phyloP scores from a whole-genome alignment of 2,113 vertebrate genomes.

The Mirounga angustirostris region DNA sequence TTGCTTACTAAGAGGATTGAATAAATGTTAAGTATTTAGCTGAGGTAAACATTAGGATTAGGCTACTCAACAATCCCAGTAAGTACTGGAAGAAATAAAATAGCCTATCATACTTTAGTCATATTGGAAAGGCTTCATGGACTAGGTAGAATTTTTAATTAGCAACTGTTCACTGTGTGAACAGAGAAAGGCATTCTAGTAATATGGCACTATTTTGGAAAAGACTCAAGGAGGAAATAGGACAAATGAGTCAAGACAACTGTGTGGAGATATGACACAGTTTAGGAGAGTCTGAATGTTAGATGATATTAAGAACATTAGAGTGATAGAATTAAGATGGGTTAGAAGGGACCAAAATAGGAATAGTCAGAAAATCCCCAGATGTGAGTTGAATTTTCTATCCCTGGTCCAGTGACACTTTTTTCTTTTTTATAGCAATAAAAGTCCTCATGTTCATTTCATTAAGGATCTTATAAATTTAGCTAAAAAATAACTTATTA shows the following conservation, averaged over 20 bases:
- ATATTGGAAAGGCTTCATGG: neutral
- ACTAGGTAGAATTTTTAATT: neutral
- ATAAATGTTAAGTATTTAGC: constrained; percentile 51
- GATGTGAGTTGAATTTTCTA: neutral
- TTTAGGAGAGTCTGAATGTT: neutral
- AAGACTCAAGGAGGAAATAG: neutral
- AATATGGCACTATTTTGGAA: neutral
- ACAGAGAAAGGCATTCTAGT: neutral
- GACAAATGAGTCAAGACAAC: neutral
- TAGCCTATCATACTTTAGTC: neutral
- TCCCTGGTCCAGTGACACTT: neutral
- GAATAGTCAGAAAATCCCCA: neutral
- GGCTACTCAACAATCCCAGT: constrained; percentile 9
- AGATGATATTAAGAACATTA: neutral
- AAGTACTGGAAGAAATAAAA: neutral
- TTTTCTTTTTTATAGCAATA: neutral
- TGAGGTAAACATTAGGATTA: constrained; percentile 32
- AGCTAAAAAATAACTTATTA: constrained; percentile 4
- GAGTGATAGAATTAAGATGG: neutral
- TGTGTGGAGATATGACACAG: neutral
- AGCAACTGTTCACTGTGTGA: neutral
- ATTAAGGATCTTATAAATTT: neutral
- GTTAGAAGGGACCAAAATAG: neutral
- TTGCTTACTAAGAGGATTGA: constrained; percentile 55
- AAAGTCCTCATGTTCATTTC: neutral